Conservation (phyloP, 2,888 invertebrate species). For the Machimus rusticus region DNA sequence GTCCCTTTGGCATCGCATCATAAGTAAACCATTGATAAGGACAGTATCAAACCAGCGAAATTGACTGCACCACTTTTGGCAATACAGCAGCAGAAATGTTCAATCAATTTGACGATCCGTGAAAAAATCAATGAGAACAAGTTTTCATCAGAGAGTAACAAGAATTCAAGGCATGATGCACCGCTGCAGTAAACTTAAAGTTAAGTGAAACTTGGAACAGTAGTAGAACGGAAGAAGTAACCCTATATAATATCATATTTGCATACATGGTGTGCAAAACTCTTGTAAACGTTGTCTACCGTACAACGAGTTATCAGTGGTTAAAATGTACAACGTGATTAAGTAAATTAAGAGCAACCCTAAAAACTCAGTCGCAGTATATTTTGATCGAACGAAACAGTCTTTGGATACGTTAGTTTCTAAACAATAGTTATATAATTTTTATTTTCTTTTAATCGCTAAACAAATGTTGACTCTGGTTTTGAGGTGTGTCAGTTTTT, state of each 20-base stretch:
- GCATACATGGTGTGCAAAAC: slow-evolving; percentile 38
- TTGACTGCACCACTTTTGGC: background rate
- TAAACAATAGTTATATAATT: slow-evolving; percentile 17
- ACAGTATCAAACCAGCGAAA: background rate
- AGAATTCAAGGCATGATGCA: background rate
- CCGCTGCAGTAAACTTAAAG: background rate
- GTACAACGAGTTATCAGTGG: background rate
- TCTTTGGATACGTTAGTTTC: slow-evolving; percentile 61
- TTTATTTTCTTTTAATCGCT: background rate
- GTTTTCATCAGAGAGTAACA: background rate
- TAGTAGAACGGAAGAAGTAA: background rate
- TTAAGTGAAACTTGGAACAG: background rate
- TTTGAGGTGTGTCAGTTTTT: background rate
- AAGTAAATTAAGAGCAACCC: background rate
- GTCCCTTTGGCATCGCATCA: background rate
- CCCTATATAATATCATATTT: background rate
- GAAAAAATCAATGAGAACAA: background rate
- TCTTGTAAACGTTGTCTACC: slow-evolving; percentile 16
- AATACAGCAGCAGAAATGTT: background rate
- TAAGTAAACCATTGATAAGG: background rate
- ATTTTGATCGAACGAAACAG: slow-evolving; percentile 64
- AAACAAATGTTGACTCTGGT: background rate
- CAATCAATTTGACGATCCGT: background rate
- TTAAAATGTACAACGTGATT: slow-evolving; percentile 6
- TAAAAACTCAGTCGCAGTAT: background rate